Percentiles rank a stretch among this genome's conserved stretches.
These are phyloP conservation scores for Parnassius smintheus DNA, from an alignment of 2,888 invertebrate species.

Conservation along the genomic window DNA sequence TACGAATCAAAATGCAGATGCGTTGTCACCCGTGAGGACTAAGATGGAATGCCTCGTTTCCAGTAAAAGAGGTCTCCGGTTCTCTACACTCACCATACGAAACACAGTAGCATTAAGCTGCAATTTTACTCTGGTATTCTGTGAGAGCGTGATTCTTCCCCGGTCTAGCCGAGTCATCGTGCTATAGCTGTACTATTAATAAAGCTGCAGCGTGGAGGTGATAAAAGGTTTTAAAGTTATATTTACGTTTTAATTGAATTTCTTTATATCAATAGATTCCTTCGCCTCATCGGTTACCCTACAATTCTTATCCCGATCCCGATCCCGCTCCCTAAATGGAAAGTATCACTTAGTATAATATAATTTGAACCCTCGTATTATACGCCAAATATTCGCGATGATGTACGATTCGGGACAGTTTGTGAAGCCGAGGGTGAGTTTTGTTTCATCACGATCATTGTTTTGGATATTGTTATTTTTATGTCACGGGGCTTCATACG, in stretches of 20 bases:
- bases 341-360: constrained; percentile 73
- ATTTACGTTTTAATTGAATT: constrained; percentile 6
- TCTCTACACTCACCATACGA: too few relatives aligned
- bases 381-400: constrained; percentile 43
- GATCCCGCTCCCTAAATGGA: constrained; percentile 46
- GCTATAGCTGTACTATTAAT: too few relatives aligned
- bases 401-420: constrained; percentile 39
- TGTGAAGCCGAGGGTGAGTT: constrained; percentile 30
- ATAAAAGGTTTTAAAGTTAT: too few relatives aligned
- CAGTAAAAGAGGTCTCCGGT: too few relatives aligned
- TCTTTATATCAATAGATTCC: constrained; percentile 4
- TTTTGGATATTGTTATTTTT: constrained; percentile 23
- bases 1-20: too few relatives aligned
- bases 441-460: constrained; percentile 26
- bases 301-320: not conserved
- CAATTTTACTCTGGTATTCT: too few relatives aligned
- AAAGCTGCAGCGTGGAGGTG: too few relatives aligned
- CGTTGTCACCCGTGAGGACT: too few relatives aligned
- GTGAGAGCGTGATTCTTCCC: too few relatives aligned
- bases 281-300: not conserved
- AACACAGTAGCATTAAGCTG: too few relatives aligned
- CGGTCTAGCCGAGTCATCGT: too few relatives aligned
- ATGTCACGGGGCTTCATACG: not conserved
- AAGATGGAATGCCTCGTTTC: too few relatives aligned
- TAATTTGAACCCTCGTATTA: constrained; percentile 56